Conservation (phyloP, 2,797 vertebrate genomes). For the Onychomys leucogaster region DNA sequence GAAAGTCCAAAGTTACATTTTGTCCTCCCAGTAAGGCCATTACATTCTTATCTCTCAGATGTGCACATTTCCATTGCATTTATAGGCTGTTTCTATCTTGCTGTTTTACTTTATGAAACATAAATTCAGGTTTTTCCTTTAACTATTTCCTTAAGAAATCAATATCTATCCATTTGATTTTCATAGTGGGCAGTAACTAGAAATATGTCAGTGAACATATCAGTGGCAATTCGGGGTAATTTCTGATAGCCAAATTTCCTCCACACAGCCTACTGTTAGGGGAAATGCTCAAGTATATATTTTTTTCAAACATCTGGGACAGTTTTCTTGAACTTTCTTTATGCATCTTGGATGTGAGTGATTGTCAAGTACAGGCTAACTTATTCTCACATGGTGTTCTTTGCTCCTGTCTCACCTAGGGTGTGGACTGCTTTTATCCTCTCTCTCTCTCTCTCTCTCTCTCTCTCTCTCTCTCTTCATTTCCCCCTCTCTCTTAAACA, state of each 20-base stretch:
- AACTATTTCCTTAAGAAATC: constrained; percentile 9
- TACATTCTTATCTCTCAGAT: not conserved
- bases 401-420: not conserved
- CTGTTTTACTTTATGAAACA: not conserved
- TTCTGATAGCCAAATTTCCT: not conserved
- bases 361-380: not conserved
- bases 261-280: not conserved
- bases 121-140: not conserved
- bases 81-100: not conserved
- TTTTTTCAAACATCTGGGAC: not conserved
- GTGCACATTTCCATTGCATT: not conserved
- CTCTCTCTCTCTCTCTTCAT: not conserved
- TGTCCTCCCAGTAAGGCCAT: not conserved
- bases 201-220: not conserved
- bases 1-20: not conserved
- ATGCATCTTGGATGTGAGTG: not conserved
- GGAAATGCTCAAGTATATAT: not conserved
- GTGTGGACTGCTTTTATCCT: not conserved
- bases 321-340: not conserved
- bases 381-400: not conserved
- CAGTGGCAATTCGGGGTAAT: not conserved
- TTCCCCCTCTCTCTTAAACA: not conserved
- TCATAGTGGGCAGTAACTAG: not conserved
- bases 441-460: not conserved
- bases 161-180: not conserved